These are phyloP conservation scores for Lethenteron camtschaticum DNA, from an alignment of 2,113 vertebrate genomes.

Conservation along the genomic window DNA sequence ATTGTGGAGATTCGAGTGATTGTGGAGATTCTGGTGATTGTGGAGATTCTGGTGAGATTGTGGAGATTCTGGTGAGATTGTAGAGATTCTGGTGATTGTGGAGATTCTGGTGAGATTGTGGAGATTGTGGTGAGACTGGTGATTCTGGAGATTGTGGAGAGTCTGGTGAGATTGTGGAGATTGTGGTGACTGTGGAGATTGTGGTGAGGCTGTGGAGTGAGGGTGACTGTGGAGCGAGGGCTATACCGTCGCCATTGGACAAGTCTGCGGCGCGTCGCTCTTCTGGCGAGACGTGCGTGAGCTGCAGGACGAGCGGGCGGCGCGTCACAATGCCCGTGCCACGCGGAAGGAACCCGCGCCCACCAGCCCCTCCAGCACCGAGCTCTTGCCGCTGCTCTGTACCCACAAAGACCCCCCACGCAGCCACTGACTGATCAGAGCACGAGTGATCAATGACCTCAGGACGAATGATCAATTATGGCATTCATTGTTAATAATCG, in stretches of 20 bases:
- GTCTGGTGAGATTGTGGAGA: too few relatives aligned
- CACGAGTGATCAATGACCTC: neutral
- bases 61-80: too few relatives aligned
- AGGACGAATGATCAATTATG: neutral
- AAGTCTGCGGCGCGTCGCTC: conserved; percentile 17
- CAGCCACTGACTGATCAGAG: neutral
- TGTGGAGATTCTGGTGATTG: too few relatives aligned
- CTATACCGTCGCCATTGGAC: conserved; percentile 20
- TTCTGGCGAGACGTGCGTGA: conserved; percentile 12
- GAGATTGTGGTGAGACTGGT: too few relatives aligned
- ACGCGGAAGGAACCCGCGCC: conserved; percentile 15
- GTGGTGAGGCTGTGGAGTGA: neutral
- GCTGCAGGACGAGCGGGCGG: conserved; percentile 22
- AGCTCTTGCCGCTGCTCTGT: conserved; percentile 46
- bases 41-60: too few relatives aligned
- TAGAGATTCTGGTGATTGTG: too few relatives aligned
- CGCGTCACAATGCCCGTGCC: conserved; percentile 18
- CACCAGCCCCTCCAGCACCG: conserved; percentile 36
- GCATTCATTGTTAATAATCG: neutral
- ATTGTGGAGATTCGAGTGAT: too few relatives aligned
- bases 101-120: neutral
- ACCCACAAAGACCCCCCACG: neutral
- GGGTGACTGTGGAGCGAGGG: neutral
- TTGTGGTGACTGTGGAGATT: too few relatives aligned
- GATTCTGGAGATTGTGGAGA: neutral